Evolutionary conservation across 2,113 vertebrate genomes (phyloP).

Genomic region (Tringa solitaria): DNA sequence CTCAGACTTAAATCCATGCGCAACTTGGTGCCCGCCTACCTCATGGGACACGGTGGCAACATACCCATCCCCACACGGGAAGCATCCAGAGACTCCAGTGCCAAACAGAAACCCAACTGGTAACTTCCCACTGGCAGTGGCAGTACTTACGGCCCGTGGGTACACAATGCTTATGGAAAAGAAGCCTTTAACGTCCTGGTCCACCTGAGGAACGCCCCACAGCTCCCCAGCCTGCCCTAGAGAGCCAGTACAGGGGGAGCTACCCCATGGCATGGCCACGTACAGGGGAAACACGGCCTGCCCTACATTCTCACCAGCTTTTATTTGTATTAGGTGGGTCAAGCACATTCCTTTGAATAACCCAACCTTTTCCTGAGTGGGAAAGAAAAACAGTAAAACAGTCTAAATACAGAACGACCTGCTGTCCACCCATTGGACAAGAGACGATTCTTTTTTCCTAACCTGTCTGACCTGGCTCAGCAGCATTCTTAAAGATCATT

Average conservation of each 20-base stretch:
- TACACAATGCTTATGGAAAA: not conserved
- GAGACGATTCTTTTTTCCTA: not conserved
- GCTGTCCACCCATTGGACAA: not conserved
- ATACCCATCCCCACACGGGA: not conserved
- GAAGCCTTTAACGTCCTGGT: not conserved
- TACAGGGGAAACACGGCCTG: not conserved
- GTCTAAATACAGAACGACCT: not conserved
- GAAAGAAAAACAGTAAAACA: not conserved
- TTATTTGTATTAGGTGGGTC: not conserved
- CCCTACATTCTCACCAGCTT: not conserved
- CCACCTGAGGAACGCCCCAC: not conserved
- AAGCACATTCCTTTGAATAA: constrained; percentile 15
- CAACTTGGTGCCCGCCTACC: not conserved
- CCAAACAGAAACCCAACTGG: too few relatives aligned
- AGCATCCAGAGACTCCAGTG: not conserved
- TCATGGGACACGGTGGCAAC: fast-evolving
- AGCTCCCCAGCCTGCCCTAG: not conserved
- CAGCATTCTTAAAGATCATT: constrained; percentile 25
- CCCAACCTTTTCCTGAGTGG: not conserved
- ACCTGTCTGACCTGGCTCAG: constrained; percentile 34
- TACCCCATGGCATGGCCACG: fast-evolving
- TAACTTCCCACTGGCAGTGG: not conserved
- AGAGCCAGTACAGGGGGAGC: not conserved
- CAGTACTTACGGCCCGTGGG: not conserved
- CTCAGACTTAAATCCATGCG: fast-evolving